Conservation (phyloP, 2,797 vertebrate genomes). For the Pachyuromys duprasi region DNA sequence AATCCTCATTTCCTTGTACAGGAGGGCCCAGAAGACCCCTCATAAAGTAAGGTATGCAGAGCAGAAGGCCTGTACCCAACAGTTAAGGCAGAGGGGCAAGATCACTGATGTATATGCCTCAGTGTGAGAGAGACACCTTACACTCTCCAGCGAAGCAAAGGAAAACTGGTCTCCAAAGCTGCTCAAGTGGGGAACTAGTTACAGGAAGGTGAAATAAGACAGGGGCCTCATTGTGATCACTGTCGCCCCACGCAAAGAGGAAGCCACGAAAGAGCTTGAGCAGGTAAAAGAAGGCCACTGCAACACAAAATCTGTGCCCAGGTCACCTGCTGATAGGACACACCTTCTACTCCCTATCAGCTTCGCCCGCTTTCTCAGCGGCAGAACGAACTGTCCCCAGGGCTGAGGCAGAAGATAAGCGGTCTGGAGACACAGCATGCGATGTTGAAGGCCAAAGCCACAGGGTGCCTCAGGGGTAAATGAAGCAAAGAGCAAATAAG, state of each 20-base stretch:
- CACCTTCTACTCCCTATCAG: not conserved
- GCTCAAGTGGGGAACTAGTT: not conserved
- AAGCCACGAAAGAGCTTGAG: not conserved
- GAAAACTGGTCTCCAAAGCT: not conserved
- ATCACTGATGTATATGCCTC: not conserved
- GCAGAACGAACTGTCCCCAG: not conserved
- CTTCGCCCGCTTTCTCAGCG: not conserved
- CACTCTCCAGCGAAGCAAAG: not conserved
- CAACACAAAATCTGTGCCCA: not conserved
- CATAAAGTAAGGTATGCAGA: not conserved
- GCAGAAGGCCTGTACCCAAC: not conserved
- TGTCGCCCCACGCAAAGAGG: not conserved
- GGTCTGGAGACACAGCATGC: not conserved
- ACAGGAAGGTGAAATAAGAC: not conserved
- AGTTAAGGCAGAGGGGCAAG: not conserved
- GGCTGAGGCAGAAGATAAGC: not conserved
- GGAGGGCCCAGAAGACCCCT: not conserved
- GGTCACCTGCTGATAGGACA: not conserved
- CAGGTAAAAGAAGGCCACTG: not conserved
- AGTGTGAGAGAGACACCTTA: not conserved
- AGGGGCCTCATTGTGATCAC: not conserved
- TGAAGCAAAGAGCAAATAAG: not conserved
- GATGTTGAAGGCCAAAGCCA: not conserved
- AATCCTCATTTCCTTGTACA: not conserved
- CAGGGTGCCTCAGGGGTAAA: not conserved